A percentile compares a stretch with the other conserved stretches of the same genome.
Conservation (phyloP, 2,888 invertebrate species). For the Diaperis boleti region DNA sequence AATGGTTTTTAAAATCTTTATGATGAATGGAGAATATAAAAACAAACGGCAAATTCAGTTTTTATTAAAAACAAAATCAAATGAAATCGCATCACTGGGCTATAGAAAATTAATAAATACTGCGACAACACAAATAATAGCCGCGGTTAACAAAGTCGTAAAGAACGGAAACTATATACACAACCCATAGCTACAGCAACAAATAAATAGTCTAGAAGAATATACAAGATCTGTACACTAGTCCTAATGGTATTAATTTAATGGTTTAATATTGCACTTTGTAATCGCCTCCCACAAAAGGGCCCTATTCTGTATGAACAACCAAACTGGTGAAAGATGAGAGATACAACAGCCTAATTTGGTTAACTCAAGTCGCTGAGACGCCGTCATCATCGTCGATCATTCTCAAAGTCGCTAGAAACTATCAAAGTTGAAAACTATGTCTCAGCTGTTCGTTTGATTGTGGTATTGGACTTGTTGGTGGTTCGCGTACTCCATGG, state of each 20-base stretch:
- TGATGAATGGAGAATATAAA: no score
- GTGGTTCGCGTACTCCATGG: conserved; percentile 63
- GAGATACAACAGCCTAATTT: conserved; percentile 51
- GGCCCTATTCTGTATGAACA: conserved; percentile 23
- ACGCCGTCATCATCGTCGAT: not conserved
- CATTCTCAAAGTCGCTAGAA: conserved; percentile 47
- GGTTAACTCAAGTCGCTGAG: conserved; percentile 38
- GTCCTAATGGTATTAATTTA: conserved; percentile 45
- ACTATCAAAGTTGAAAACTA: conserved; percentile 58
- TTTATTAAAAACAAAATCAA: conserved; percentile 35
- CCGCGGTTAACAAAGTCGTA: conserved; percentile 18
- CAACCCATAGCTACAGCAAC: conserved; percentile 35
- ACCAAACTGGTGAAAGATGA: conserved; percentile 11
- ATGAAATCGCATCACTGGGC: conserved; percentile 3
- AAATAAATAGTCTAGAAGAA: conserved; percentile 41
- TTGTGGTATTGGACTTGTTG: conserved; percentile 64
- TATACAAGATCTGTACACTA: conserved; percentile 49
- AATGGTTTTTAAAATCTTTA: no score
- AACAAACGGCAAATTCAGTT: conserved; percentile 11
- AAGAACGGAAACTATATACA: conserved; percentile 28
- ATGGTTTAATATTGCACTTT: conserved; percentile 47
- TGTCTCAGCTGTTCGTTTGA: conserved; percentile 63
- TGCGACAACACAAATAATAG: conserved; percentile 20
- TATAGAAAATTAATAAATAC: conserved; percentile 29
- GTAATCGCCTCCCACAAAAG: conserved; percentile 30